A percentile compares a stretch with the other conserved stretches of the same genome.
These are phyloP conservation scores for Microcebus lehilahytsara DNA, from an alignment of 2,113 vertebrate genomes.

Conservation along the genomic window DNA sequence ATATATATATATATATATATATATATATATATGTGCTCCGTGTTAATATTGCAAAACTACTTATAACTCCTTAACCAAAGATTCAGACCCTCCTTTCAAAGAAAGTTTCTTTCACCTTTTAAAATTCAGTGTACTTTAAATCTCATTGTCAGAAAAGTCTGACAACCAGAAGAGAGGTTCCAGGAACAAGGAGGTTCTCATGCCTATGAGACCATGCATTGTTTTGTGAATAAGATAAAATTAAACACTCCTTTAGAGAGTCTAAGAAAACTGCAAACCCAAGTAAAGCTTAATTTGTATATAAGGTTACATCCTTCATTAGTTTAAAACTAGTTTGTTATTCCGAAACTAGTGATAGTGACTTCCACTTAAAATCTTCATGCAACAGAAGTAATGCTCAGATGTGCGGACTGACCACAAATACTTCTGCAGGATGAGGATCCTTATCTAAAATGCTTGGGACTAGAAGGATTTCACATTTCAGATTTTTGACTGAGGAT, in stretches of 20 bases:
- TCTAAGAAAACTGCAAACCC: not conserved
- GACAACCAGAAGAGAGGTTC: not conserved
- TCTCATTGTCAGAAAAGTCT: not conserved
- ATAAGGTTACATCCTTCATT: not conserved
- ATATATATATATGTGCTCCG: not conserved
- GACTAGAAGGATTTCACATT: not conserved
- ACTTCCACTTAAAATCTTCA: constrained; percentile 19
- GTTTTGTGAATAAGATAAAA: not conserved
- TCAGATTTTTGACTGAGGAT: not conserved
- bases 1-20: not conserved
- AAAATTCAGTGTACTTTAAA: not conserved
- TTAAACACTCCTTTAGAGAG: not conserved
- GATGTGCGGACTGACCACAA: not conserved
- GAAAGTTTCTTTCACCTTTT: not conserved
- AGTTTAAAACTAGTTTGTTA: constrained; percentile 1
- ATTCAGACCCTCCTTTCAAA: not conserved
- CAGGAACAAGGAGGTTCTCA: not conserved
- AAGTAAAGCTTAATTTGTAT: not conserved
- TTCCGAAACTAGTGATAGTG: not conserved
- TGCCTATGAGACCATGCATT: not conserved
- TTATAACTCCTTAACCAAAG: not conserved
- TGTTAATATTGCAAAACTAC: not conserved
- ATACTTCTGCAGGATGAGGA: not conserved
- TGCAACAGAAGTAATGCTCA: not conserved
- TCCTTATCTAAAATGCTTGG: not conserved